A percentile compares a stretch with the other conserved stretches of the same genome.
These are phyloP conservation scores for Bibio marci DNA, from an alignment of 2,888 invertebrate genomes.

Conservation along the genomic window DNA sequence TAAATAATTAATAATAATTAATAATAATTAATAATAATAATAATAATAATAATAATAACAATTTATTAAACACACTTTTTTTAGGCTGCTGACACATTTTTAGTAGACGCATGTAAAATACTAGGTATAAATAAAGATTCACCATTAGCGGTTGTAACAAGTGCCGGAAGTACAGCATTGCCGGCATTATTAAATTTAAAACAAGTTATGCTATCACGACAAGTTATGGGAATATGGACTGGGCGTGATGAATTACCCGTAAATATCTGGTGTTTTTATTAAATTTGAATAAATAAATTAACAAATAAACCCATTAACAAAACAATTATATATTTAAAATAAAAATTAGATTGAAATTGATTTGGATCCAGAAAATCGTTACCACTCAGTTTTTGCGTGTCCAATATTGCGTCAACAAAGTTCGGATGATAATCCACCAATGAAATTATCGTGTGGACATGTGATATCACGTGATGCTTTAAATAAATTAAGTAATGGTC, in stretches of 20 bases:
- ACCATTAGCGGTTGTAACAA: slow-evolving; percentile 79
- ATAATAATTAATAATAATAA: too few relatives aligned
- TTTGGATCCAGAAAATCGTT: slow-evolving; percentile 74
- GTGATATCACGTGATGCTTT: slow-evolving; percentile 95
- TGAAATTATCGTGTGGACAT: slow-evolving; percentile 93
- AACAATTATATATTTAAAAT: neutral
- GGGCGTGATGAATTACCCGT: slow-evolving; percentile 92
- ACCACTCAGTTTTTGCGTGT: slow-evolving; percentile 97
- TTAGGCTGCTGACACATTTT: slow-evolving; percentile 67
- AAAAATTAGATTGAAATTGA: slow-evolving; percentile 78
- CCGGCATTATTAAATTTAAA: slow-evolving; percentile 90
- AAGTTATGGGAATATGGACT: slow-evolving; percentile 88
- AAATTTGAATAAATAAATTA: neutral
- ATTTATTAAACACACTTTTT: too few relatives aligned
- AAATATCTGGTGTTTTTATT: slow-evolving; percentile 14
- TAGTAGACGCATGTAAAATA: slow-evolving; percentile 80
- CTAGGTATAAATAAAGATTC: slow-evolving; percentile 79
- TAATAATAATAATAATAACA: too few relatives aligned
- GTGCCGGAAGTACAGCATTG: slow-evolving; percentile 83
- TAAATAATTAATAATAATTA: too few relatives aligned
- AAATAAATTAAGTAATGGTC: slow-evolving; percentile 81
- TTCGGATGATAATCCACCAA: slow-evolving; percentile 90
- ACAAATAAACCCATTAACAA: neutral
- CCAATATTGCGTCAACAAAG: slow-evolving; percentile 95
- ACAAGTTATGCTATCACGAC: slow-evolving; percentile 75